Evolutionary conservation across 2,888 invertebrate genomes (phyloP).

Genomic region (Ornithoptera alexandrae): DNA sequence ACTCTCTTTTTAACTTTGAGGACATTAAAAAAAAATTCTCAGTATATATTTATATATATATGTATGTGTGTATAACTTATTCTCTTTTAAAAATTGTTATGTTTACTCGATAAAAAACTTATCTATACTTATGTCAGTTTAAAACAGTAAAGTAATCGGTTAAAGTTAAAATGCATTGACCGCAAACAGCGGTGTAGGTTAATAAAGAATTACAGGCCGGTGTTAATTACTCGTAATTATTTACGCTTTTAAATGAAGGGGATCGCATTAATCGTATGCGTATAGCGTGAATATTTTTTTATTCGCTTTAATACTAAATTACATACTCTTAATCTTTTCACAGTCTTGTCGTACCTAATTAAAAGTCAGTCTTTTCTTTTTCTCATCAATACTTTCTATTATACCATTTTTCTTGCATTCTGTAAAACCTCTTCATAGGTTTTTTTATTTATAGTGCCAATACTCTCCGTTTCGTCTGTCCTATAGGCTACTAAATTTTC

Average conservation of each 20-base stretch:
- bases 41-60: neutral
- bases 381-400: too few relatives aligned
- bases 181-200: neutral
- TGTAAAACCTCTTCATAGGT: too few relatives aligned
- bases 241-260: conserved; percentile 10
- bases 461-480: too few relatives aligned
- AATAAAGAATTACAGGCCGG: neutral
- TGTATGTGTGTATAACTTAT: too few relatives aligned
- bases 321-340: neutral
- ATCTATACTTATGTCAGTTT: neutral
- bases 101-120: too few relatives aligned
- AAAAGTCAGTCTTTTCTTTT: too few relatives aligned
- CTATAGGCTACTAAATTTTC: too few relatives aligned
- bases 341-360: too few relatives aligned
- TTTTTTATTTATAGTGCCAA: too few relatives aligned
- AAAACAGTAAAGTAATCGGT: neutral
- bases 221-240: conserved; percentile 13
- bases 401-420: too few relatives aligned
- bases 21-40: too few relatives aligned
- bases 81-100: too few relatives aligned
- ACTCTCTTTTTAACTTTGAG: neutral
- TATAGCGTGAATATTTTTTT: neutral
- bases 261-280: neutral
- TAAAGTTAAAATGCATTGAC: neutral
- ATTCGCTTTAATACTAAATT: neutral